A percentile compares a stretch with the other conserved stretches of the same genome.
phyloP scores from a whole-genome alignment of 2,888 invertebrate genomes.

The Dusona sp. region DNA sequence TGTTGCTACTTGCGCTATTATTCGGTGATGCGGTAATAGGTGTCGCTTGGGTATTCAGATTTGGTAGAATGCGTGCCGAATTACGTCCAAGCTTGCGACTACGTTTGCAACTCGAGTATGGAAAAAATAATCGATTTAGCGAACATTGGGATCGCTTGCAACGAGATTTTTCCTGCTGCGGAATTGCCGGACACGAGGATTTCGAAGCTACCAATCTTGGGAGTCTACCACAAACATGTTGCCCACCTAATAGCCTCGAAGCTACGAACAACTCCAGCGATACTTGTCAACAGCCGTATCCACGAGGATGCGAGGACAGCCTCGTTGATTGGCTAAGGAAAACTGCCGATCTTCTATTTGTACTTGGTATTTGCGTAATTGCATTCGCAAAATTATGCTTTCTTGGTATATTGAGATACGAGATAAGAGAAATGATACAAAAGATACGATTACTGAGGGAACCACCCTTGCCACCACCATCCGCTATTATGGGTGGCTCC shows the following conservation, averaged over 20 bases:
- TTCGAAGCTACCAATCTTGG: conserved; percentile 73
- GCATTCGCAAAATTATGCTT: conserved; percentile 96
- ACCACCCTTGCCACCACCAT: conserved; percentile 71
- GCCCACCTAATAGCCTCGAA: conserved; percentile 67
- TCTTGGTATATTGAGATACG: conserved; percentile 93
- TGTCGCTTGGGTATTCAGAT: conserved; percentile 93
- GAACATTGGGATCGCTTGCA: conserved; percentile 92
- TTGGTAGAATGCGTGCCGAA: conserved; percentile 91
- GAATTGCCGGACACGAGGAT: conserved; percentile 88
- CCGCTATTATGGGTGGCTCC: conserved; percentile 60
- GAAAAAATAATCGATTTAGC: conserved; percentile 90
- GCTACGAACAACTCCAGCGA: conserved; percentile 68
- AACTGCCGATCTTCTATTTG: conserved; percentile 92
- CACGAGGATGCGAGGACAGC: conserved; percentile 89
- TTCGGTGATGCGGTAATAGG: conserved; percentile 94
- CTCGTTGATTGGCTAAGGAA: conserved; percentile 91
- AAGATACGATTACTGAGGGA: conserved; percentile 92
- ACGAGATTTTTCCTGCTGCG: conserved; percentile 91
- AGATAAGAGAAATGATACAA: conserved; percentile 96
- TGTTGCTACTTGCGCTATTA: conserved; percentile 91
- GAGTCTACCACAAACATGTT: conserved; percentile 81
- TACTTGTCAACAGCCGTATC: conserved; percentile 78
- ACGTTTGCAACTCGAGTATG: conserved; percentile 89
- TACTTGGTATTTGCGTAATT: conserved; percentile 94
- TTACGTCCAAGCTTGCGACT: conserved; percentile 89